Conservation (phyloP, 2,113 vertebrate species). For the Thinocorus orbignyianus region DNA sequence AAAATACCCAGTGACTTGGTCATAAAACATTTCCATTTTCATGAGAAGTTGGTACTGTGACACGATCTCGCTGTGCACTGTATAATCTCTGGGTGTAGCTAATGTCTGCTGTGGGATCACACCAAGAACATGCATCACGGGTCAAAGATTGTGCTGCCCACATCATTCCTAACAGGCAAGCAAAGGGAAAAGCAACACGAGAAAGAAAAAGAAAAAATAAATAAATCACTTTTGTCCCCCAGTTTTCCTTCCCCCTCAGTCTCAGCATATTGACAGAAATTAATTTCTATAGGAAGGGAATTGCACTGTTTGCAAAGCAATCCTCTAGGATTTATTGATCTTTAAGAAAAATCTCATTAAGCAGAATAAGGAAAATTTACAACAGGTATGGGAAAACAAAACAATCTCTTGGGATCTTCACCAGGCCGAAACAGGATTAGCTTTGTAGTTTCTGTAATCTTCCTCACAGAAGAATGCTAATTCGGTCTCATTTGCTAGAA, state of each 20-base stretch:
- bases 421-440: constrained; percentile 82
- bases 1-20: neutral
- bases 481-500: constrained; percentile 90
- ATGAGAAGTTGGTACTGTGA: neutral
- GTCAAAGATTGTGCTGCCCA: neutral
- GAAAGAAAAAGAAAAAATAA: neutral
- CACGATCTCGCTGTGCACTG: neutral
- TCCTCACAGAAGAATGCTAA: constrained; percentile 89
- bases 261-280: constrained; percentile 21
- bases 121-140: neutral
- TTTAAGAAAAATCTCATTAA: constrained; percentile 68
- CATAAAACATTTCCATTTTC: neutral
- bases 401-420: constrained; percentile 63
- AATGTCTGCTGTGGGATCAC: neutral
- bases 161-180: neutral
- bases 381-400: constrained; percentile 59
- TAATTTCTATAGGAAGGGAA: constrained; percentile 51
- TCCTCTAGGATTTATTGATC: constrained; percentile 74
- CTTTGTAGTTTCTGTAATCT: constrained; percentile 88
- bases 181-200: neutral
- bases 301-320: constrained; percentile 48
- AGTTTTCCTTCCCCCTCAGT: neutral
- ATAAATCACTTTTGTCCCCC: neutral
- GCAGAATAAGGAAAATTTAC: constrained; percentile 70
- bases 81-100: neutral